Conservation (phyloP, 2,888 invertebrate species). For the Euzophera pinguis region DNA sequence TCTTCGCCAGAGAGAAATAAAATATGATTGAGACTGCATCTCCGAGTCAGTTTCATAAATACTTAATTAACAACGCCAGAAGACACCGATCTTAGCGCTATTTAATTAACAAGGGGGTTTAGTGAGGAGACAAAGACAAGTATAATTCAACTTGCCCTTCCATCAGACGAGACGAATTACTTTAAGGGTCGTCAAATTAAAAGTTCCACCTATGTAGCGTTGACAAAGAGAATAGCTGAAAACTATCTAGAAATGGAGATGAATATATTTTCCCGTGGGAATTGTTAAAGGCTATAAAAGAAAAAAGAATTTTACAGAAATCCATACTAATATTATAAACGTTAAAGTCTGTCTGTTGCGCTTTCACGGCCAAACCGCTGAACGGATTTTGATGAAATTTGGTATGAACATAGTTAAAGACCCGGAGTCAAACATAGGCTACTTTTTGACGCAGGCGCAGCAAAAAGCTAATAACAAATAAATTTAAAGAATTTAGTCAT, state of each 20-base stretch:
- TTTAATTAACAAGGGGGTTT: not conserved
- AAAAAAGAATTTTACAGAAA: too few relatives aligned
- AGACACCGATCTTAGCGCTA: not conserved
- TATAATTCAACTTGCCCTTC: not conserved
- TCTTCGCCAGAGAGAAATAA: not conserved
- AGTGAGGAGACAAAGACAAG: not conserved
- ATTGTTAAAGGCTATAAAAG: too few relatives aligned
- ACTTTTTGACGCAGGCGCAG: too few relatives aligned
- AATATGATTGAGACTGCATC: not conserved
- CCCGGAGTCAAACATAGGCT: too few relatives aligned
- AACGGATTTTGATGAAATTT: too few relatives aligned
- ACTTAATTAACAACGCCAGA: not conserved
- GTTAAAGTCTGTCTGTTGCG: too few relatives aligned
- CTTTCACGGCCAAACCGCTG: too few relatives aligned
- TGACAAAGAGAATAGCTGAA: not conserved
- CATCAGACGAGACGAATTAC: not conserved
- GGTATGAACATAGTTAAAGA: too few relatives aligned
- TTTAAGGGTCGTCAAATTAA: not conserved
- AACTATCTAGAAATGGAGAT: not conserved
- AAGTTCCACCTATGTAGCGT: not conserved
- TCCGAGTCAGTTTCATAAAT: not conserved
- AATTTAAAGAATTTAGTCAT: too few relatives aligned
- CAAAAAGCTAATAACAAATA: too few relatives aligned
- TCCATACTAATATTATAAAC: too few relatives aligned
- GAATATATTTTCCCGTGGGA: too few relatives aligned